Evolutionary conservation across 1,140 invertebrate species (phyloP).

Genomic region (Brachionus sp.): DNA sequence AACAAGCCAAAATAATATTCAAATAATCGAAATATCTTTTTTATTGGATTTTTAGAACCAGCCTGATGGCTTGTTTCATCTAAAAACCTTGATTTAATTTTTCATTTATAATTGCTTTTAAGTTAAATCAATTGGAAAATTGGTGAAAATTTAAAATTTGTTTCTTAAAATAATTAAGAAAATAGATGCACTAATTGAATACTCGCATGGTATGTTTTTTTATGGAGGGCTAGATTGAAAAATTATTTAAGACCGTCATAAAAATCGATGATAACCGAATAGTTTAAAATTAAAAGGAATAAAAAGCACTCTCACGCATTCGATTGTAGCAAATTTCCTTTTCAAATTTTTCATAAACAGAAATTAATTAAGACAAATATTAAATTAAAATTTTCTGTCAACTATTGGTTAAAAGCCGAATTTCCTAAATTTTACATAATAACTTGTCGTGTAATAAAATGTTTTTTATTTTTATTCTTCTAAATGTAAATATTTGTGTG

Average conservation of each 20-base stretch:
- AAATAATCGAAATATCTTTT: background rate
- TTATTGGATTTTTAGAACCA: background rate
- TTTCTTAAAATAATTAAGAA: background rate
- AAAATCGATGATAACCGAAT: background rate
- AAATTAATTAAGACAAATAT: constrained; percentile 7
- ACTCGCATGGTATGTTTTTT: background rate
- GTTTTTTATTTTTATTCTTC: background rate
- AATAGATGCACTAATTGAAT: background rate
- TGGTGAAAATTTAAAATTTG: background rate
- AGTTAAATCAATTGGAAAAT: background rate
- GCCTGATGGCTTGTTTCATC: background rate
- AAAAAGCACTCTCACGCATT: background rate
- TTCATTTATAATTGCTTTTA: background rate
- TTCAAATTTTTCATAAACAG: background rate
- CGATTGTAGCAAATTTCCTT: background rate
- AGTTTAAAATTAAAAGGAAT: background rate
- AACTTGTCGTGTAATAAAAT: background rate
- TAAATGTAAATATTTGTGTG: background rate
- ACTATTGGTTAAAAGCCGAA: background rate
- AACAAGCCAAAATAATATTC: background rate
- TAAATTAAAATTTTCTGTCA: background rate
- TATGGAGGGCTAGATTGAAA: background rate
- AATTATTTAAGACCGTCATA: background rate
- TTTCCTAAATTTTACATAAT: background rate
- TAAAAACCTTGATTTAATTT: background rate